Base-by-base conservation (phyloP, 30 jellyfish, hydroid and myxozoan genomes). In the Chrysaora quinquecirrha region DNA sequence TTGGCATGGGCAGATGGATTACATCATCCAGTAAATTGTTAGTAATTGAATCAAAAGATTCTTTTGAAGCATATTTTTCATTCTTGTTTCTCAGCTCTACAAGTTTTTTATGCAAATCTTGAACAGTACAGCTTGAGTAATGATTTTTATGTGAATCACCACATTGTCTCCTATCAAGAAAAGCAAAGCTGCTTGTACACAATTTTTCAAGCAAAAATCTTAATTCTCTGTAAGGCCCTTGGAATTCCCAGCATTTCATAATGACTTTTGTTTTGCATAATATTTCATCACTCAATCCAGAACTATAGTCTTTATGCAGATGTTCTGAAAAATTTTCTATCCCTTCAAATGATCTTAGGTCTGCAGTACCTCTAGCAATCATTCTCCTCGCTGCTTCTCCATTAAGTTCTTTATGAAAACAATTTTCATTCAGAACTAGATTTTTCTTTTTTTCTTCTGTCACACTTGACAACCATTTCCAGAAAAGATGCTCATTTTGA, bases 391-490 rank as follows among this genome's bases (percentile, higher is more conserved):
- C 3, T 30, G 46, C 11, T 63, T 22, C 75, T 23, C 27, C 27
- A 19, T 30, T 1, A 28, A 34, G 27, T 28, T 30, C 75, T 16
- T 23, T 14, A 20, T 63, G 4, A 43, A 63, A 63, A 4, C n/a
- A n/a, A n/a, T n/a, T n/a, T n/a, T n/a, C n/a, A n/a, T n/a, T n/a
- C n/a, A n/a, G n/a, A n/a, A n/a, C n/a, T n/a, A n/a, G n/a, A 16
- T 10, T 2, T 52, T 52, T 35, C 54, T 48, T 43, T 38, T 71
- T 64, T 20, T 73, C 87, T 3, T 71, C 74, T 24, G 66, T 54
- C 3, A 79, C 94, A 83, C 97, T 90, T 62, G 73, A 20, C 90
- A 90, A 22, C 97, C 97, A 90, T 22, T 76, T 78, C 97, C 97
- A 90, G 34, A 90, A 84, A 30, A 90, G 22, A 23, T 78, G 47